Conservation (phyloP, 2,113 vertebrate genomes). For the Petrocephalus zakoni region DNA sequence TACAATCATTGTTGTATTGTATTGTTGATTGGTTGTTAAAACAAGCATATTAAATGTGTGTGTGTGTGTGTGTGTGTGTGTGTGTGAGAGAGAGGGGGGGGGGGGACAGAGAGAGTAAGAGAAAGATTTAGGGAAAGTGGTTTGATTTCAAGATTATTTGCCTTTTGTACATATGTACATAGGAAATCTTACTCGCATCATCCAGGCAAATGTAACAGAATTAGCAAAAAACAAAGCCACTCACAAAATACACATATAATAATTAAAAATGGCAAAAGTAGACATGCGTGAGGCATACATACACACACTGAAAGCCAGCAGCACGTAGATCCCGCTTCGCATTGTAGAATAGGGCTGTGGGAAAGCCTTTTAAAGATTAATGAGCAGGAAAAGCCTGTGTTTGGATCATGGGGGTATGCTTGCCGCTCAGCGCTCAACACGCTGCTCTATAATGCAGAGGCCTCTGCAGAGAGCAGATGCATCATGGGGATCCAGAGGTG, state of each 20-base stretch:
- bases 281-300: not conserved
- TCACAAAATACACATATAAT: not conserved
- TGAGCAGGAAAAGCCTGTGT: slow-evolving; percentile 19
- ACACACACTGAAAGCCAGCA: not conserved
- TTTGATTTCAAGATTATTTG: not conserved
- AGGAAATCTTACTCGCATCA: not conserved
- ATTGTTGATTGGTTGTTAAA: no score
- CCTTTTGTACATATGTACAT: not conserved
- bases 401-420: slow-evolving; percentile 1
- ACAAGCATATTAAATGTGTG: not conserved
- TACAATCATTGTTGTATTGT: not conserved
- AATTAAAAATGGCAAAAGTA: not conserved
- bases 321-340: not conserved
- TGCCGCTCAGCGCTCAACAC: not conserved
- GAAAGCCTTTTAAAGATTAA: slow-evolving; percentile 26
- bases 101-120: no score
- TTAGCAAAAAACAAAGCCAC: not conserved
- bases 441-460: slow-evolving; percentile 27
- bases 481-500: slow-evolving; percentile 11
- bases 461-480: not conserved
- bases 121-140: no score
- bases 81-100: not conserved
- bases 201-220: not conserved
- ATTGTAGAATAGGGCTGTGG: not conserved
- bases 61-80: not conserved